Evolutionary conservation across 2,888 invertebrate genomes (phyloP).

Genomic region (Macrosoma leucophasiata): DNA sequence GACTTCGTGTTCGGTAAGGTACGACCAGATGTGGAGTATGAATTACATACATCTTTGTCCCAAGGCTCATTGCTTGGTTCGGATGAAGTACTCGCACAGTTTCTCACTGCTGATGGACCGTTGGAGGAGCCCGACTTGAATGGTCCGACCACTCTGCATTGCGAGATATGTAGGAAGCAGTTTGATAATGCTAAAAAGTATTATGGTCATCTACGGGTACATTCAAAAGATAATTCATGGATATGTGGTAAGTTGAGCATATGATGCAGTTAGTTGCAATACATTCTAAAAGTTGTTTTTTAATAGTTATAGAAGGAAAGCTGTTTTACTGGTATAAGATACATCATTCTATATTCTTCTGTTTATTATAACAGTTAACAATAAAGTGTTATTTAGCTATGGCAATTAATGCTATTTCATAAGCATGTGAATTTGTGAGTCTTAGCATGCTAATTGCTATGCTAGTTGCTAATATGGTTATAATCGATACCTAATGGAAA

Average conservation of each 20-base stretch:
- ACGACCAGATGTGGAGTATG: constrained; percentile 39
- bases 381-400: no score
- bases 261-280: neutral
- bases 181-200: constrained; percentile 68
- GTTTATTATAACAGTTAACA: no score
- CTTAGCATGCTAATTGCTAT: no score
- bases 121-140: constrained; percentile 63
- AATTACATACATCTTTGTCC: constrained; percentile 47
- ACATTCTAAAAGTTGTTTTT: no score
- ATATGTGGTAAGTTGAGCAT: constrained; percentile 48
- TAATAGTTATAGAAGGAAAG: no score
- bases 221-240: constrained; percentile 65
- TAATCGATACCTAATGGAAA: no score
- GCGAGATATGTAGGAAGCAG: constrained; percentile 62
- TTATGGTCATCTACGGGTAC: constrained; percentile 63
- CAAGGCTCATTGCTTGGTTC: constrained; percentile 33
- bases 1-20: constrained; percentile 45
- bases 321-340: no score
- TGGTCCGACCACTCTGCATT: constrained; percentile 60
- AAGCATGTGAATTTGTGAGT: no score
- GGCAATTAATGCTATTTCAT: no score
- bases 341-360: no score
- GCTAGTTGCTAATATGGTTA: no score
- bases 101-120: constrained; percentile 56
- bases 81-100: constrained; percentile 62